Conservation (phyloP, 1,140 invertebrate species). For the Lepidurus apus region DNA sequence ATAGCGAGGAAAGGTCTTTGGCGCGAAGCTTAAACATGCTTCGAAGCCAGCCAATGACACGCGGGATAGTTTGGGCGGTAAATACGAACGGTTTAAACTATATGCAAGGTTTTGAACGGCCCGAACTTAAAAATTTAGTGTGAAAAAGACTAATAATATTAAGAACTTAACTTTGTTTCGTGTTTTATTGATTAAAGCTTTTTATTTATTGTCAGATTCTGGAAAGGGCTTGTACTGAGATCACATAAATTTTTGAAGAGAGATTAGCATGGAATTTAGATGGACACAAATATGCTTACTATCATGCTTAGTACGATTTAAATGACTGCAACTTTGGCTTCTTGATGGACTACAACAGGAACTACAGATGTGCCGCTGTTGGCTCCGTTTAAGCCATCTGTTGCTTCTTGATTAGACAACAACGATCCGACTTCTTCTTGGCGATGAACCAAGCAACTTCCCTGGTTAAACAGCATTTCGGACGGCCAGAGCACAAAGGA, state of each 20-base stretch:
- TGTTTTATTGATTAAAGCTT: background rate
- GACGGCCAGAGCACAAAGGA: background rate
- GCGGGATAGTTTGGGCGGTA: too few species aligned
- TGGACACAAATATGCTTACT: background rate
- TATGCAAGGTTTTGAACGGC: too few species aligned
- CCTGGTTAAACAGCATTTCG: background rate
- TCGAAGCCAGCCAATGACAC: too few species aligned
- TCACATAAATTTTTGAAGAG: background rate
- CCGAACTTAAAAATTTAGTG: too few species aligned
- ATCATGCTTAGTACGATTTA: background rate
- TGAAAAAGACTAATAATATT: too few species aligned
- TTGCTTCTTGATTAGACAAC: background rate
- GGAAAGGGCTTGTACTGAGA: background rate
- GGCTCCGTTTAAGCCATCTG: background rate
- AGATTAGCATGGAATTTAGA: background rate
- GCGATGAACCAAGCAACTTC: background rate
- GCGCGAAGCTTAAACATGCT: too few species aligned
- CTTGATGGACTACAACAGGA: slow-evolving; percentile 5
- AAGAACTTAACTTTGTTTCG: too few species aligned
- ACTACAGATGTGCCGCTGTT: background rate
- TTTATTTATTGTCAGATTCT: background rate
- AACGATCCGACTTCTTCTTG: background rate
- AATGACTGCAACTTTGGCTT: background rate
- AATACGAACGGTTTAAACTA: too few species aligned
- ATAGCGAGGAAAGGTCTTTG: too few species aligned